These are phyloP conservation scores for Zhengitettix transpicula DNA, from an alignment of 2,888 invertebrate species.

Conservation along the genomic window DNA sequence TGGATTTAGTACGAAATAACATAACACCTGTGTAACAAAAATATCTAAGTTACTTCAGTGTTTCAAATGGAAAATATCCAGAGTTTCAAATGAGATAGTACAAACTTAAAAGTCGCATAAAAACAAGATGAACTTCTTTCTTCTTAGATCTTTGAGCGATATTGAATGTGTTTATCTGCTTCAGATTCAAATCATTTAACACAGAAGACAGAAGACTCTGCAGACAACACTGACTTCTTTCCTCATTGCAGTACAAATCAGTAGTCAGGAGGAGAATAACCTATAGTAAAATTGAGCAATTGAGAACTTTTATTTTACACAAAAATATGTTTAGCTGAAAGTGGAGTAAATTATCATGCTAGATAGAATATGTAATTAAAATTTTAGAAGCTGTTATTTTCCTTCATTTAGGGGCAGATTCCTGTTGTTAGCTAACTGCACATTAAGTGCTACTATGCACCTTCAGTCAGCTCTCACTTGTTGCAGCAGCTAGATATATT, in stretches of 20 bases:
- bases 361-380: too few relatives aligned
- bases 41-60: background rate
- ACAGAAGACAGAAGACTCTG: constrained; percentile 57
- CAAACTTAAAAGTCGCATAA: constrained; percentile 73
- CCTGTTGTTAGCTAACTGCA: too few relatives aligned
- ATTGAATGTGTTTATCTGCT: constrained; percentile 33
- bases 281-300: constrained; percentile 23
- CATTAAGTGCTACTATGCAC: too few relatives aligned
- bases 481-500: too few relatives aligned
- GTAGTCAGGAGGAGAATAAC: constrained; percentile 76
- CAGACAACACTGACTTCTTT: constrained; percentile 59
- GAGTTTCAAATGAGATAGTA: constrained; percentile 14
- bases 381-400: too few relatives aligned
- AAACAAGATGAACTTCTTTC: constrained; percentile 73
- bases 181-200: constrained; percentile 54
- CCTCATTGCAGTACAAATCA: constrained; percentile 73
- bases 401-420: too few relatives aligned
- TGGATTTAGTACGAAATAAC: constrained; percentile 56
- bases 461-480: too few relatives aligned
- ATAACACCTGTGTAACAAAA: constrained; percentile 38
- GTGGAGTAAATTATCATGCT: too few relatives aligned
- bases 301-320: background rate
- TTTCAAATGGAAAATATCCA: too few relatives aligned
- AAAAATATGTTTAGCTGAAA: too few relatives aligned
- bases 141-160: constrained; percentile 49